Conservation (phyloP, 1,140 invertebrate species). For the Cotesia chilonis region DNA sequence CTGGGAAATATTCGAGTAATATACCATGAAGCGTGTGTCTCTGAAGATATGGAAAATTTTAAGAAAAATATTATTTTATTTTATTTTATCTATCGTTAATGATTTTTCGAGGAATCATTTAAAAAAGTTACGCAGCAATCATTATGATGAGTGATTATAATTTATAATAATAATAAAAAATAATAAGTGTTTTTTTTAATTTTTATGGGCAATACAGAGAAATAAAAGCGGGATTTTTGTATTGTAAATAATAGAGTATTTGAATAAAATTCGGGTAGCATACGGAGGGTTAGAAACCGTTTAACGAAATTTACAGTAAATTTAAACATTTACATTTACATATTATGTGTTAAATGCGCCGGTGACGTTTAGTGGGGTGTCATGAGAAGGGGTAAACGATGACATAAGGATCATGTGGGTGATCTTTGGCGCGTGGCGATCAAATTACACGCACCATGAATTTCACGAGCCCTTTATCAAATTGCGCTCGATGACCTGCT, state of each 20-base stretch:
- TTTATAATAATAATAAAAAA: too few species aligned
- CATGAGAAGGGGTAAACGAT: slow-evolving; percentile 15
- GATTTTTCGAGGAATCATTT: background rate
- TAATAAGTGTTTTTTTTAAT: too few species aligned
- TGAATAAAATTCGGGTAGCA: background rate
- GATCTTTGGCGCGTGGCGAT: slow-evolving; percentile 41
- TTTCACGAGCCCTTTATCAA: background rate
- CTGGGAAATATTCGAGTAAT: background rate
- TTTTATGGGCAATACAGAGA: too few species aligned
- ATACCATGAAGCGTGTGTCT: background rate
- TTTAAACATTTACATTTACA: slow-evolving; percentile 51
- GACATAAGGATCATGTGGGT: slow-evolving; percentile 29
- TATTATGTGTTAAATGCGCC: slow-evolving; percentile 32
- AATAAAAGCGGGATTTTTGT: too few species aligned
- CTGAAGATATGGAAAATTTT: slow-evolving; percentile 3
- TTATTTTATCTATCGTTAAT: slow-evolving; percentile 5
- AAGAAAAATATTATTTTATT: background rate
- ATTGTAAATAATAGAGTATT: background rate
- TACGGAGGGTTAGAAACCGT: slow-evolving; percentile 34
- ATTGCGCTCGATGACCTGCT: slow-evolving; percentile 1
- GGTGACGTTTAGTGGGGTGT: slow-evolving; percentile 7
- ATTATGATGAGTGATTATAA: too few species aligned
- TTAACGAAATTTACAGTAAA: slow-evolving; percentile 35
- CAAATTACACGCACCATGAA: slow-evolving; percentile 39
- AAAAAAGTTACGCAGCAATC: too few species aligned